Conservation (phyloP, 2,113 vertebrate species). For the Hipposideros armiger region DNA sequence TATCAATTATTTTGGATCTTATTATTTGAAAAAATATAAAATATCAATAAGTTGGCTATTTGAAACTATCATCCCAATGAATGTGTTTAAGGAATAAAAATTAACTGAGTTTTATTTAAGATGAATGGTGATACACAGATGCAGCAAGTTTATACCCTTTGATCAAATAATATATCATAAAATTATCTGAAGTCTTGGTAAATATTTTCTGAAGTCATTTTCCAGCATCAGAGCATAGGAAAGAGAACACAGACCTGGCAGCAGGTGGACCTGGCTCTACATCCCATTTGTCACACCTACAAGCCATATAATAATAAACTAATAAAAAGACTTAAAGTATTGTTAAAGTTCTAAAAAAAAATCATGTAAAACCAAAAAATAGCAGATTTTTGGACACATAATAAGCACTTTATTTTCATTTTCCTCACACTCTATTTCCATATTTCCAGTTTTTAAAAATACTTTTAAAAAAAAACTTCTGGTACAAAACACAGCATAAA, state of each 20-base stretch:
- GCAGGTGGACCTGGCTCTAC: not conserved
- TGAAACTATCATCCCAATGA: conserved; percentile 64
- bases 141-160: conserved; percentile 8
- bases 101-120: conserved; percentile 20
- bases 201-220: conserved; percentile 20
- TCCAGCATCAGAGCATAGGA: not conserved
- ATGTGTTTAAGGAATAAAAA: conserved; percentile 38
- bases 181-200: not conserved
- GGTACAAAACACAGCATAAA: not conserved
- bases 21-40: conserved; percentile 22
- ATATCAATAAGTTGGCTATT: not conserved
- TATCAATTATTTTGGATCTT: conserved; percentile 33
- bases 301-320: not conserved
- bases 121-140: not conserved
- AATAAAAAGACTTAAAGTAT: not conserved
- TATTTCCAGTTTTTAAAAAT: not conserved
- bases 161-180: conserved; percentile 35
- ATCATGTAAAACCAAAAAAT: not conserved
- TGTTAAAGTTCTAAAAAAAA: not conserved
- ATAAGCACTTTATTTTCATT: not conserved
- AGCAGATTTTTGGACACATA: not conserved
- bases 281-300: not conserved
- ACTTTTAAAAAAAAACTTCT: not conserved
- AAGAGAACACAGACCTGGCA: not conserved
- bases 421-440: not conserved